Evolutionary conservation across 1,140 invertebrate species (phyloP).

Genomic region (Megathymus violae): DNA sequence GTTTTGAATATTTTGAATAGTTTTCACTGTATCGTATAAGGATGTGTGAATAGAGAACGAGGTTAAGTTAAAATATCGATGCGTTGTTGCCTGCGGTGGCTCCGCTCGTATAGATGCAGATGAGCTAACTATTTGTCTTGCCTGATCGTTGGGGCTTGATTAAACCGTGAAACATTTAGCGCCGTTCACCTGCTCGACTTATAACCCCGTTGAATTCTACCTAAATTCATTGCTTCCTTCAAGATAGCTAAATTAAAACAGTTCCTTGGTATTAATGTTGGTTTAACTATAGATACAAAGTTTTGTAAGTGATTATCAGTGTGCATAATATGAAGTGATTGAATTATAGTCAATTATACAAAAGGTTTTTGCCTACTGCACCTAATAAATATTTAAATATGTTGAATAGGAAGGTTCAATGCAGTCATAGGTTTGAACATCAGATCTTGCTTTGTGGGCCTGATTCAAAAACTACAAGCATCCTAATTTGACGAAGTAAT

Average conservation of each 20-base stretch:
- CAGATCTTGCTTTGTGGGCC: too few relatives aligned
- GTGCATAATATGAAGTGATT: too few relatives aligned
- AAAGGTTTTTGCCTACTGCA: too few relatives aligned
- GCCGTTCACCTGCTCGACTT: constrained; percentile 55
- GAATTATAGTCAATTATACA: too few relatives aligned
- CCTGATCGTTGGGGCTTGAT: constrained; percentile 79
- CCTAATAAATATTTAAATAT: too few relatives aligned
- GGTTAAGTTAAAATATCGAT: constrained; percentile 58
- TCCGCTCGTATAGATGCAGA: constrained; percentile 81
- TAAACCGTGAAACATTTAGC: constrained; percentile 80
- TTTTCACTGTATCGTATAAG: constrained; percentile 9
- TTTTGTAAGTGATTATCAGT: too few relatives aligned
- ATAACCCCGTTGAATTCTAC: constrained; percentile 36
- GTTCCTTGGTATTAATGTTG: neutral
- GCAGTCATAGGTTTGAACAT: too few relatives aligned
- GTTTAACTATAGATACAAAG: neutral
- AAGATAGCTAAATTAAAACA: constrained; percentile 15
- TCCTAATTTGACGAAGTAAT: too few relatives aligned
- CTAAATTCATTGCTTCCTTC: constrained; percentile 21
- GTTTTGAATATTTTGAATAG: neutral
- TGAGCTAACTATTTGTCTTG: constrained; percentile 81
- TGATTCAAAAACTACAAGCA: too few relatives aligned
- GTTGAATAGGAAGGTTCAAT: too few relatives aligned
- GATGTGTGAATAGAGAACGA: constrained; percentile 12
- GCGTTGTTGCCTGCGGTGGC: constrained; percentile 56